Conservation (phyloP, 2,797 vertebrate species). For the Myioborus melanocephalus region DNA sequence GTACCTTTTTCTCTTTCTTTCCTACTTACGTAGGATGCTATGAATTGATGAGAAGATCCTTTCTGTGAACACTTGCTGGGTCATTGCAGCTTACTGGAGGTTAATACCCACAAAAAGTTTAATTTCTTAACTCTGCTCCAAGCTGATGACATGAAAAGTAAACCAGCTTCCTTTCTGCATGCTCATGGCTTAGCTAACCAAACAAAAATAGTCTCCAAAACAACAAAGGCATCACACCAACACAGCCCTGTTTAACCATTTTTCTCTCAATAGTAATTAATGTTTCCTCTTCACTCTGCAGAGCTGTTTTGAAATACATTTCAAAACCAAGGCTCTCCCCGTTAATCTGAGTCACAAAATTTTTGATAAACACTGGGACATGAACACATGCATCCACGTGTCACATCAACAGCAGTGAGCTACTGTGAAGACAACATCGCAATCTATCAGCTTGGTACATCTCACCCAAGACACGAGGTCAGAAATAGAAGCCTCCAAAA, state of each 20-base stretch:
- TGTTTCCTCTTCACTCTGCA: not conserved
- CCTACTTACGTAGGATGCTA: fast-evolving
- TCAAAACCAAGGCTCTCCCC: not conserved
- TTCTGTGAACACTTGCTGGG: not conserved
- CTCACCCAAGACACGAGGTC: not conserved
- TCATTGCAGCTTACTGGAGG: not conserved
- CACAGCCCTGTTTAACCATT: not conserved
- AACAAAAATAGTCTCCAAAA: not conserved
- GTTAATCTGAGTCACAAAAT: not conserved
- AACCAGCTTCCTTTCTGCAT: not conserved
- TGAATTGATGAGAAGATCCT: not conserved
- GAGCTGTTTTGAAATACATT: not conserved
- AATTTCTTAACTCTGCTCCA: not conserved
- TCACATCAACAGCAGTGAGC: not conserved
- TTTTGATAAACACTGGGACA: not conserved
- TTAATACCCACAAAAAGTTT: not conserved
- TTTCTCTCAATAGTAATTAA: not conserved
- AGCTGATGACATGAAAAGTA: not conserved
- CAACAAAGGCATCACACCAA: not conserved
- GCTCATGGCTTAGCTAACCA: not conserved
- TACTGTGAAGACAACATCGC: not conserved
- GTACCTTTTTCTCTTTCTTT: not conserved
- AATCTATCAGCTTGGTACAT: not conserved
- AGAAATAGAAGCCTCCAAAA: not conserved
- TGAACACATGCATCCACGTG: fast-evolving